These are phyloP conservation scores for Aromia moschata DNA, from an alignment of 2,888 invertebrate genomes.

Conservation along the genomic window DNA sequence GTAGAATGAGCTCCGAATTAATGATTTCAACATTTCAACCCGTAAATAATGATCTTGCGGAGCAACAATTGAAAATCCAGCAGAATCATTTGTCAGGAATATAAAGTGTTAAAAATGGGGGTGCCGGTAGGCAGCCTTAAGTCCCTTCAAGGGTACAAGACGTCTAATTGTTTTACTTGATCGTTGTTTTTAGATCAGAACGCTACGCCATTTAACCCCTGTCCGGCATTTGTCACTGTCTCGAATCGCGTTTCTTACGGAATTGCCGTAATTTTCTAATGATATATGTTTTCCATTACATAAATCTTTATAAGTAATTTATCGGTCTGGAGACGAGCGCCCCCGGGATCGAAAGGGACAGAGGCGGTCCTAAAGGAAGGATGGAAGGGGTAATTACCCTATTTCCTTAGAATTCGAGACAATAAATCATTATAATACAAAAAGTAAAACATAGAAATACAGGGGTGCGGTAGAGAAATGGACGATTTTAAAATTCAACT, in stretches of 20 bases:
- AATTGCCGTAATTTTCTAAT: slow-evolving; percentile 61
- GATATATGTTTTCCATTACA: slow-evolving; percentile 62
- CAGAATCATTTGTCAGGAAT: slow-evolving; percentile 59
- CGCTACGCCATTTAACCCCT: slow-evolving; percentile 57
- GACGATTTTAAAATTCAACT: too few species aligned
- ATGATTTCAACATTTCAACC: slow-evolving; percentile 42
- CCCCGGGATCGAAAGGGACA: too few species aligned
- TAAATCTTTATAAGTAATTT: slow-evolving; percentile 62
- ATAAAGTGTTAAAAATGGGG: slow-evolving; percentile 64
- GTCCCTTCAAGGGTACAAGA: slow-evolving; percentile 57
- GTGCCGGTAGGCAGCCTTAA: slow-evolving; percentile 44
- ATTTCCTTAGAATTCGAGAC: too few species aligned
- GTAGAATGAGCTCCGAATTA: slow-evolving; percentile 37
- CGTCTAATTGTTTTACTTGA: slow-evolving; percentile 60
- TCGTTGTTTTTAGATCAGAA: slow-evolving; percentile 60
- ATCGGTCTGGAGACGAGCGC: slow-evolving; percentile 56
- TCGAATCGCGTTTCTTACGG: slow-evolving; percentile 55
- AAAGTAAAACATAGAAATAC: too few species aligned
- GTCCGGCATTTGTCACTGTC: slow-evolving; percentile 61
- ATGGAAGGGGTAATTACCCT: too few species aligned
- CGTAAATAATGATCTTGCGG: slow-evolving; percentile 44
- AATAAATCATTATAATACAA: too few species aligned
- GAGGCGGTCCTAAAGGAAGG: too few species aligned
- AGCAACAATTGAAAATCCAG: slow-evolving; percentile 47
- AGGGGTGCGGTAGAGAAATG: too few species aligned